Base-by-base conservation (phyloP, 2,113 vertebrate genomes). In the Leptodactylus fuscus region DNA sequence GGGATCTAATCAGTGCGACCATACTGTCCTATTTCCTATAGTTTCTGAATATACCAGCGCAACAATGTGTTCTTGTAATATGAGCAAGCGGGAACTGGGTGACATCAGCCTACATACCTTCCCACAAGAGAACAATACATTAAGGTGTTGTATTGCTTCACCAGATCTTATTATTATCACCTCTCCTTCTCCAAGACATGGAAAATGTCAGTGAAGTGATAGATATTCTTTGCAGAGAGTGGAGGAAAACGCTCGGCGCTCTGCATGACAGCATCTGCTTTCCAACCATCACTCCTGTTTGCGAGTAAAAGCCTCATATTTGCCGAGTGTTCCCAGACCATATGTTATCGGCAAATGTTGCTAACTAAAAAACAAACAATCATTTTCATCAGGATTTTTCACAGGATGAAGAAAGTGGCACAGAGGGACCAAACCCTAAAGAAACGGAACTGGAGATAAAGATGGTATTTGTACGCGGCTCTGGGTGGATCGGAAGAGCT, bases 321-420 rank as follows among this genome's bases (percentile, higher is more conserved):
- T 95, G 94, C 90, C 70, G 92, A 94, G 92, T 90, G 90, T 93
- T 91, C 89, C 90, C 90, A 91, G 92, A 93, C 94, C 94, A 94
- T 95, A 95, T 95, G 95, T 89, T 94, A 92, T 92, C 92, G 93
- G 91, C 93, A 94, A 94, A 94, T 94, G 91, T 93, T 93, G 90
- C 92, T 91, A 94, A 92, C 92, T 91, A 93, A 94, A 94, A 82
- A 93, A 94, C 91, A 93, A 93, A 93, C 91, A 93, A 92, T 91
- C 89, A 93, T 94, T 94, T 94, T 94, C 92, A 94, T 95, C 93
- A 94, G 89, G 89, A 91, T 90, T 91, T 44, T 91, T 90, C 88
- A 90, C 75, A 88, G 22, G 81, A 87, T 88, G 87, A 34, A 83
- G 85, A 89, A 92, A 88, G 88, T 90, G 90, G 86, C 91, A 93